phyloP scores from a whole-genome alignment of 2,113 vertebrate genomes.

The Platysteira castanea region DNA sequence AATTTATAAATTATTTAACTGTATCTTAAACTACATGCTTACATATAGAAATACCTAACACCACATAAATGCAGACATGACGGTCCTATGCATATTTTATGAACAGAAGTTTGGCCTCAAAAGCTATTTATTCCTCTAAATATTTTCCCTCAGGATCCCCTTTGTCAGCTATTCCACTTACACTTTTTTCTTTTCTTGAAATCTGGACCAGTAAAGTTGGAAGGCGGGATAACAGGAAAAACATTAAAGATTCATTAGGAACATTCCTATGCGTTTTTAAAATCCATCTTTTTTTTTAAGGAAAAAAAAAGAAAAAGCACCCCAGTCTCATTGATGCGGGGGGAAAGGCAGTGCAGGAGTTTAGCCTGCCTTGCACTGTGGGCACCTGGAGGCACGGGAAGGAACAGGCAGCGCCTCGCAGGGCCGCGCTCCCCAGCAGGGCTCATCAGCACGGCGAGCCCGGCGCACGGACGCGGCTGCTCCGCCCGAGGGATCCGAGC shows the following conservation, averaged over 20 bases:
- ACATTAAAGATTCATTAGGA: background rate
- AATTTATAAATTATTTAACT: background rate
- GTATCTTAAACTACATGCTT: background rate
- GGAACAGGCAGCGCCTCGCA: fast-evolving
- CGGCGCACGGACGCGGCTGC: fast-evolving
- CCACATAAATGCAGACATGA: background rate
- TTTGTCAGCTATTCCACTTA: background rate
- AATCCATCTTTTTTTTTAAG: background rate
- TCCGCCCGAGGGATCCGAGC: background rate
- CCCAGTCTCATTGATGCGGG: background rate
- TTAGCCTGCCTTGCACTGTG: background rate
- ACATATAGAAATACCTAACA: background rate
- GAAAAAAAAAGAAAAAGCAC: background rate
- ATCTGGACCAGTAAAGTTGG: background rate
- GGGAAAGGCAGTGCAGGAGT: background rate
- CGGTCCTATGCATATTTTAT: background rate
- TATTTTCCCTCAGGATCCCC: background rate
- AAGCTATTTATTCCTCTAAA: background rate
- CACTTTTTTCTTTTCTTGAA: background rate
- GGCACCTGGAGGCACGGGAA: background rate
- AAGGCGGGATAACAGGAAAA: background rate
- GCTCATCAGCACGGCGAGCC: background rate
- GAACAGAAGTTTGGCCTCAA: background rate
- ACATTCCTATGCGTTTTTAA: background rate
- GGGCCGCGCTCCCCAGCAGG: background rate